Evolutionary conservation across 2,797 vertebrate species (phyloP).

Genomic region (Anguilla anguilla): DNA sequence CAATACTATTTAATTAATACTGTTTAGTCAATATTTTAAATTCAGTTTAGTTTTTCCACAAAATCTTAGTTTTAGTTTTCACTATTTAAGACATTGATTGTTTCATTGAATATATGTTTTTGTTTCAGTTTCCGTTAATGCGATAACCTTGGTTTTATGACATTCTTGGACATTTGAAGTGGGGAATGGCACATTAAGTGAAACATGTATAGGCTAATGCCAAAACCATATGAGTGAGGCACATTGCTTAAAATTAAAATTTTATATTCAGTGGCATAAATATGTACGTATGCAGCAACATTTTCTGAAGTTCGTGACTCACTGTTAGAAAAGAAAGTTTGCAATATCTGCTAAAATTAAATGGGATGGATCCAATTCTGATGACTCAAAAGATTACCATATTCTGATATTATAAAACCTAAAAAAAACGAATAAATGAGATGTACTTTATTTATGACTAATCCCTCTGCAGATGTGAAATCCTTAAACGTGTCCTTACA

Average conservation of each 20-base stretch:
- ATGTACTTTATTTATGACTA: conserved; percentile 60
- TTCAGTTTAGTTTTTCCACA: no score
- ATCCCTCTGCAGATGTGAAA: conserved; percentile 54
- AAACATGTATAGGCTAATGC: background rate
- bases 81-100: no score
- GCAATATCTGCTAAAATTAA: background rate
- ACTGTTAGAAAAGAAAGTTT: background rate
- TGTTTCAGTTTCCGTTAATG: background rate
- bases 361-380: background rate
- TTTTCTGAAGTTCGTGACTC: background rate
- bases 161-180: background rate
- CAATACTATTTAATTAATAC: no score
- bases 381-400: background rate
- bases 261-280: background rate
- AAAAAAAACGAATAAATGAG: conserved; percentile 54
- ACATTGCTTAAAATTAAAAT: background rate
- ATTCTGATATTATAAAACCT: background rate
- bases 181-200: background rate
- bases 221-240: background rate
- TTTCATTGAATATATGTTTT: no score
- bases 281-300: background rate
- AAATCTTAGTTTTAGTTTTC: no score
- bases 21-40: no score
- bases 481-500: conserved; percentile 68
- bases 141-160: background rate